Base-by-base conservation (phyloP, 2,797 vertebrate genomes). In the Harpagifer antarcticus region DNA sequence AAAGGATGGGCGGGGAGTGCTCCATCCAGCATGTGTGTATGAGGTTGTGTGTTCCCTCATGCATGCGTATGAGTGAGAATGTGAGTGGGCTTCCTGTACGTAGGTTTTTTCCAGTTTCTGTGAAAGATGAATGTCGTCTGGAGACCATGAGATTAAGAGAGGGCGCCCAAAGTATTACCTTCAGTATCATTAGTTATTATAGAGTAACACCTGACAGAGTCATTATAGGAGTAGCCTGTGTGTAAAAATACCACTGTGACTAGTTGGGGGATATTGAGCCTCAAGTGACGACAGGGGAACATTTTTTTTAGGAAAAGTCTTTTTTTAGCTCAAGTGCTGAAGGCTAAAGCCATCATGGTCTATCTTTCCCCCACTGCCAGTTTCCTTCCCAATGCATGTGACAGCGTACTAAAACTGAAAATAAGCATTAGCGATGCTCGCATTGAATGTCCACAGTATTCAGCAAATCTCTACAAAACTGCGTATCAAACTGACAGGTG, bases 281-380 rank as follows among this genome's bases (percentile, higher is more conserved):
- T 87, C 66, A 62, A 86, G 84, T 81, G 85, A 88, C 16, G 60
- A 74, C 59, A 72, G 42, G 68, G 64, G 59, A 52, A 85, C 3
- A 27, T 27, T 27, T 3, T 3, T 27, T 27, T 27, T 64, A 83
- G 83, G 74, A 74, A 84, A 87, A 79, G 56, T 89, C 88, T 93
- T 91, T 92, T 89, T 92, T 90, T 91, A 92, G 89, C 88, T 76
- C 64, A 52, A 73, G 88, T 78, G 87, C 90, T 82, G 64, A 87
- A 78, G 88, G 88, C 87, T 81, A 82, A 27, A 85, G 85, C 81
- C 77, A 78, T 78, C 71, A 60, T 45, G 85, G 79, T 75, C 86
- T 58, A 68, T 89, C 77, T 81, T 78, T 58, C n/a, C 68, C 66
- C 60, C 31, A 23, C 66, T 72, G 82, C 60, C 72, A 12, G 56